phyloP scores from a whole-genome alignment of 2,797 vertebrate species.

The Schizopygopsis malacanthus region DNA sequence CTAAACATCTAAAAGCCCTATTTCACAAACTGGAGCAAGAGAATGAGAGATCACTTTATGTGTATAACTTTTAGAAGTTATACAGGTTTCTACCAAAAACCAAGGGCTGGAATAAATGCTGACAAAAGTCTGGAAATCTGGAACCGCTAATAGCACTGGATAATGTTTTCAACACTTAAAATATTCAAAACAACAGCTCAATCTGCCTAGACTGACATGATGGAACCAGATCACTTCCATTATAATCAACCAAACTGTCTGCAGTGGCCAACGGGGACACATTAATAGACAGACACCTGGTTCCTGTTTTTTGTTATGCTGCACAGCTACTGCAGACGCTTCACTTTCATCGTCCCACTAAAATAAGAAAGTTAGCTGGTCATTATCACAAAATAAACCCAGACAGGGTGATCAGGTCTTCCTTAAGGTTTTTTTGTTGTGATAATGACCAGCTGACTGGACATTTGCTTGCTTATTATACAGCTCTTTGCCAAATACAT shows the following conservation, averaged over 20 bases:
- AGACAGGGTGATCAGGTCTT: neutral
- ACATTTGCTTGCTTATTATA: neutral
- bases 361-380: neutral
- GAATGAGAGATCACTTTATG: neutral
- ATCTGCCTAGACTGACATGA: neutral
- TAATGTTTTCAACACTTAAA: constrained; percentile 9
- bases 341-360: neutral
- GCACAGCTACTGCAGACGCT: neutral
- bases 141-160: neutral
- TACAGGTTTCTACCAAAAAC: neutral
- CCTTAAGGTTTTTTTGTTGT: neutral
- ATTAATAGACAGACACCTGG: neutral
- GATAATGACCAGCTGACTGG: neutral
- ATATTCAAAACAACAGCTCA: constrained; percentile 4
- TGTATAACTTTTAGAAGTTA: neutral
- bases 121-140: neutral
- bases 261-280: neutral
- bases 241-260: constrained; percentile 2
- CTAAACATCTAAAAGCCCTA: constrained; percentile 3
- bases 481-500: neutral
- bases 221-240: neutral
- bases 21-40: constrained; percentile 10
- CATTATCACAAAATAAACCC: neutral
- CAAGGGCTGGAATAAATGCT: neutral
- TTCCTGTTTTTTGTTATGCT: constrained; percentile 3